Evolutionary conservation across 2,888 invertebrate species (phyloP).

Genomic region (Cataglyphis cursor): DNA sequence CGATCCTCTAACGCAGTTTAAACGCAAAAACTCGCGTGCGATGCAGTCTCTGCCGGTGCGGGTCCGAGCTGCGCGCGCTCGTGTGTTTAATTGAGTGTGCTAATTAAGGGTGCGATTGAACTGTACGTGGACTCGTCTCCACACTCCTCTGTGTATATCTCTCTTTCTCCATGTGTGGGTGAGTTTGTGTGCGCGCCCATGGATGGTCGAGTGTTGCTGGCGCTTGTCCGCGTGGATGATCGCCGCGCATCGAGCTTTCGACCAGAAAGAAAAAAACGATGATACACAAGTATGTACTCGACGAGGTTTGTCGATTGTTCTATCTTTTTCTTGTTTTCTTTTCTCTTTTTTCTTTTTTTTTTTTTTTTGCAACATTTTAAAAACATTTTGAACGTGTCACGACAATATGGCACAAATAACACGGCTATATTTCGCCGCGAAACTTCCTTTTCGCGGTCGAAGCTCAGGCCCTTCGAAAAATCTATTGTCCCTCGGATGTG

Average conservation of each 20-base stretch:
- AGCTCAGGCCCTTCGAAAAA: not conserved
- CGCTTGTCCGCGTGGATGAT: conserved; percentile 25
- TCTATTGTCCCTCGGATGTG: conserved; percentile 11
- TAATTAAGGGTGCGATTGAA: conserved; percentile 83
- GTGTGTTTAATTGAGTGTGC: conserved; percentile 80
- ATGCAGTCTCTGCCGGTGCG: conserved; percentile 56
- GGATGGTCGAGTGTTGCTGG: conserved; percentile 18
- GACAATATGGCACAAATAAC: conserved; percentile 4
- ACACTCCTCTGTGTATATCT: not conserved
- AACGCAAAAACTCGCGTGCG: conserved; percentile 68
- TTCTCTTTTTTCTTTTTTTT: not conserved
- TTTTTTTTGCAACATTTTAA: not conserved
- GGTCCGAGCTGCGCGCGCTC: conserved; percentile 52
- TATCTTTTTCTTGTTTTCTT: not conserved
- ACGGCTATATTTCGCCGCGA: not conserved
- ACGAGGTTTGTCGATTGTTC: conserved; percentile 29
- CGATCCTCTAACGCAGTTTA: conserved; percentile 78
- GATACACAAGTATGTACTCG: conserved; percentile 11
- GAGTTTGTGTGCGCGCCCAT: not conserved
- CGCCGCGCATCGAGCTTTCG: not conserved
- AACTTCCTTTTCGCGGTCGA: conserved; percentile 2
- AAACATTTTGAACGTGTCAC: conserved; percentile 18
- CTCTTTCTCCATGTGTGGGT: conserved; percentile 14
- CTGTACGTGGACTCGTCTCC: conserved; percentile 57
- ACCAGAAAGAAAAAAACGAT: conserved; percentile 38